Evolutionary conservation across 1,140 invertebrate genomes (phyloP).

Genomic region (Hypothenemus hampei): DNA sequence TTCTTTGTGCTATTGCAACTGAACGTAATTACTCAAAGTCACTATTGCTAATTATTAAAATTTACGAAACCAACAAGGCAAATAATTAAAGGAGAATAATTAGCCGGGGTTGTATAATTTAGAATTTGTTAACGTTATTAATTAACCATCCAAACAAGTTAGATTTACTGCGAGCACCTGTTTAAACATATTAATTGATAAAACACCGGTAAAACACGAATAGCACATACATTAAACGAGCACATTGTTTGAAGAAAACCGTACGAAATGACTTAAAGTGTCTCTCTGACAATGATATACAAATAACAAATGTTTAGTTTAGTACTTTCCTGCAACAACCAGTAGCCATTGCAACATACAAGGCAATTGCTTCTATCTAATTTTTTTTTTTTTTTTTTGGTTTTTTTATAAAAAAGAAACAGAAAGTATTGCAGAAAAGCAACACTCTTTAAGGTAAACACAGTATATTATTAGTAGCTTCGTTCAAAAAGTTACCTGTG

Average conservation of each 20-base stretch:
- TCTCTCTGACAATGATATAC: slow-evolving; percentile 20
- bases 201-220: slow-evolving; percentile 26
- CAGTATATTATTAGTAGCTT: no score
- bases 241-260: slow-evolving; percentile 19
- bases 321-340: slow-evolving; percentile 11
- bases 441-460: no score
- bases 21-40: slow-evolving; percentile 16
- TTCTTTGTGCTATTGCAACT: no score
- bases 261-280: slow-evolving; percentile 18
- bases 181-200: slow-evolving; percentile 30
- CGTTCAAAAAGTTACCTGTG: no score
- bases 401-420: no score
- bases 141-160: slow-evolving; percentile 28
- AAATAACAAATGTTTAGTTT: slow-evolving; percentile 18
- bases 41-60: slow-evolving; percentile 21
- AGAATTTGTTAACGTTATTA: slow-evolving; percentile 29
- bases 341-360: slow-evolving; percentile 7
- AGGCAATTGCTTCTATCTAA: no score
- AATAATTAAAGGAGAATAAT: slow-evolving; percentile 28
- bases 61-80: slow-evolving; percentile 24
- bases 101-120: slow-evolving; percentile 16
- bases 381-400: no score
- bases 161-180: slow-evolving; percentile 28
- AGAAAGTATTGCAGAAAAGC: no score
- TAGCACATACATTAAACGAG: slow-evolving; percentile 24